Conservation (phyloP, 2,113 vertebrate genomes). For the Daphoenositta chrysoptera region DNA sequence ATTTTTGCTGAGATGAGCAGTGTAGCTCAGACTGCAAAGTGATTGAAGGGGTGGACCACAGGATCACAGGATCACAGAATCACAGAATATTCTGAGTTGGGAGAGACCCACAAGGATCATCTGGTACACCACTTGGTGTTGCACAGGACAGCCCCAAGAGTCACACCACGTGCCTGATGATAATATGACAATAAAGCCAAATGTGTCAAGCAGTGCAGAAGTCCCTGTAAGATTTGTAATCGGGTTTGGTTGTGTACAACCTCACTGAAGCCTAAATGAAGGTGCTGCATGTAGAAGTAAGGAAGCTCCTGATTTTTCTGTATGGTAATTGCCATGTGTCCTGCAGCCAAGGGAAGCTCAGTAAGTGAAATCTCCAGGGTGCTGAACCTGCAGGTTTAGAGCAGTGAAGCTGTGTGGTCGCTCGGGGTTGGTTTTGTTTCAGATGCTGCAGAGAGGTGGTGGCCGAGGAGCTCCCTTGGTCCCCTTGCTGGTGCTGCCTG, state of each 20-base stretch:
- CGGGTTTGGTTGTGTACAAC: not conserved
- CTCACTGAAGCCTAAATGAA: not conserved
- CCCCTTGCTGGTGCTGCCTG: not conserved
- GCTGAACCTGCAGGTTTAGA: not conserved
- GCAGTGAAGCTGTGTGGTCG: not conserved
- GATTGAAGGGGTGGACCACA: not conserved
- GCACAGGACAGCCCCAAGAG: not conserved
- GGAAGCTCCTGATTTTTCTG: not conserved
- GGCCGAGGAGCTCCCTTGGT: rapidly evolving
- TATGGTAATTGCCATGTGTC: rapidly evolving
- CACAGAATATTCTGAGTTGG: not conserved
- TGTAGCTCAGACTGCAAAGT: not conserved
- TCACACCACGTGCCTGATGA: not conserved
- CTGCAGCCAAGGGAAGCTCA: not conserved
- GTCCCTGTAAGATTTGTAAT: not conserved
- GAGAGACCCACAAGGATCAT: not conserved
- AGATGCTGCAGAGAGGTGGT: not conserved
- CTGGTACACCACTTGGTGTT: not conserved
- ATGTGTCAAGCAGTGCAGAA: not conserved
- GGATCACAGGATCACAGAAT: not conserved
- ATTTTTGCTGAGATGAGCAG: not conserved
- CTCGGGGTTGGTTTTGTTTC: not conserved
- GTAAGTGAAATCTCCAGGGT: not conserved
- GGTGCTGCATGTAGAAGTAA: not conserved
- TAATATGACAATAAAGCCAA: not conserved